Evolutionary conservation across 2,113 vertebrate species (phyloP), one percentile per base, ranked within the genome.

Genomic region (Cottus gobio): DNA sequence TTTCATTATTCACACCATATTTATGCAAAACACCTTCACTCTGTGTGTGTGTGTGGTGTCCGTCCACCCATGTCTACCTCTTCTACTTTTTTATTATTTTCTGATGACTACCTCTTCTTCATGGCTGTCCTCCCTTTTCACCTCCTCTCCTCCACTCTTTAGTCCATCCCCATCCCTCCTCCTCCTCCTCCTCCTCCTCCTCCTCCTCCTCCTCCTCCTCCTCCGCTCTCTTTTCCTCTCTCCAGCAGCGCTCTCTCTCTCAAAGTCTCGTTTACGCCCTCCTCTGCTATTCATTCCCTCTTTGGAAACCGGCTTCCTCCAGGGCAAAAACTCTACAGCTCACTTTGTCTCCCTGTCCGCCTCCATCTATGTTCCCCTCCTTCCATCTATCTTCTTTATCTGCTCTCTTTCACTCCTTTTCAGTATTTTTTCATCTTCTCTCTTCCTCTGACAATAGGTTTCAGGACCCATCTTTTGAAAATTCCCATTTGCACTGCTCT

Each of bases 301-400:
- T 90, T 86, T 91, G 87, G 74, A 85, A 85, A 75, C 74, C 4
- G 10, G 52, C 75, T 84, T 89, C 89, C 91, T 90, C 62, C 79
- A 60, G 90, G 90, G 89, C 80, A 68, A 79, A 90, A 90, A 87
- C 83, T 90, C 89, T 58, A 80, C 79, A 79, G 89, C 86, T 89
- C 88, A 89, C 82, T 91, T 83, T 89, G 85, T 92, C 85, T 89
- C 84, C 76, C 84, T 85, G 84, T 87, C 86, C 68, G 58, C 86
- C 87, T 91, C 87, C 86, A 87, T 92, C 82, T 52, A 71, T 9
- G 61, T 85, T 71, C 75, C 82, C 84, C 66, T 83, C 68, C 64
- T 62, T 89, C 88, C 75, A 77, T 85, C 44, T 24, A 30, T 75
- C 56, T 61, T 74, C 67, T 82, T 50, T 75, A 85, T 71, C 72